phyloP scores from a whole-genome alignment of 2,113 vertebrate species.

The Lepus americanus region DNA sequence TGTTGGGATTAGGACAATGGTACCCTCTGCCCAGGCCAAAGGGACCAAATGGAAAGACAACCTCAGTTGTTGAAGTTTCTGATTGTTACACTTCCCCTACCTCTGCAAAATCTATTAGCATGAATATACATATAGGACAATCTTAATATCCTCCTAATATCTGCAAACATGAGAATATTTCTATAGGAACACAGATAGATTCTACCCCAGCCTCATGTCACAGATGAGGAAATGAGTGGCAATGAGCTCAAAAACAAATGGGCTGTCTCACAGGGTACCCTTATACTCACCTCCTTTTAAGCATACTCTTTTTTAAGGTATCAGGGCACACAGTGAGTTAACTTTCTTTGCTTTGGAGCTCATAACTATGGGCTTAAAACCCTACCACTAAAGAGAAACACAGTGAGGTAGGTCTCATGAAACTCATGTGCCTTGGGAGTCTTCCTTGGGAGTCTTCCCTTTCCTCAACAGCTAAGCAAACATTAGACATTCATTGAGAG shows the following conservation, averaged over 20 bases:
- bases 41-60: background rate
- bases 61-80: background rate
- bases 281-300: fast-evolving
- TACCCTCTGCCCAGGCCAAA: background rate
- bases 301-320: background rate
- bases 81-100: background rate
- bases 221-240: background rate
- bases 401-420: background rate
- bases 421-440: background rate
- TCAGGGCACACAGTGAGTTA: background rate
- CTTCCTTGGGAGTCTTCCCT: background rate
- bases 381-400: background rate
- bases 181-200: background rate
- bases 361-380: background rate
- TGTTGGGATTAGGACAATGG: background rate
- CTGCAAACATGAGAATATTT: background rate
- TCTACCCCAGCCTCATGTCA: background rate
- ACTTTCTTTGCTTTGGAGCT: background rate
- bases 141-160: no score
- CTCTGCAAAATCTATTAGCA: no score
- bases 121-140: background rate
- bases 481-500: background rate
- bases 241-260: background rate
- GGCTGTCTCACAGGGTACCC: background rate
- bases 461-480: background rate